A percentile compares a stretch with the other conserved stretches of the same genome.
phyloP scores from a whole-genome alignment of 2,888 invertebrate genomes.

The Rambutsinella grinnellia region DNA sequence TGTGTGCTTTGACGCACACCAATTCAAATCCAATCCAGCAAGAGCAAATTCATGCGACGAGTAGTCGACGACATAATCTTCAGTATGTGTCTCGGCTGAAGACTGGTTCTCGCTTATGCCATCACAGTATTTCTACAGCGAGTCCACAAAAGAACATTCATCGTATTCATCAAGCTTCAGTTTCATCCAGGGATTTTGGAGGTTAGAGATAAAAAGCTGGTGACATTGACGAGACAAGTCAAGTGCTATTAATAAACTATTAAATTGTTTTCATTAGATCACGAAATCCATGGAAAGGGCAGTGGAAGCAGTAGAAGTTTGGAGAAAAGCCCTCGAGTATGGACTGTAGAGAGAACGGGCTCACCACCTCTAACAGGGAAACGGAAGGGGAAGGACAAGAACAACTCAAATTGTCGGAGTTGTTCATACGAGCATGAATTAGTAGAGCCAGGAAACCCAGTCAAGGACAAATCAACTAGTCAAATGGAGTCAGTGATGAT shows the following conservation, averaged over 20 bases:
- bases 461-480: constrained; percentile 27
- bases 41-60: constrained; percentile 32
- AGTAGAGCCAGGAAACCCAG: constrained; percentile 6
- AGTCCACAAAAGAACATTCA: constrained; percentile 65
- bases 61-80: constrained; percentile 38
- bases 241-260: background rate
- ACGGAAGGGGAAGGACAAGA: constrained; percentile 18
- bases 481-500: constrained; percentile 51
- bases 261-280: constrained; percentile 29
- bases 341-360: constrained; percentile 63
- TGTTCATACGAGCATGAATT: constrained; percentile 43
- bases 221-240: background rate
- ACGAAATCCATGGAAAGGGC: constrained; percentile 36
- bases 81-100: constrained; percentile 55
- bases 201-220: constrained; percentile 19
- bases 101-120: constrained; percentile 65
- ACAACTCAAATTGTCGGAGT: constrained; percentile 23
- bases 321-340: constrained; percentile 59
- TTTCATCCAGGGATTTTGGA: constrained; percentile 40
- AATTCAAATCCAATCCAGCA: constrained; percentile 15
- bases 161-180: constrained; percentile 51
- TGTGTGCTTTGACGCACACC: constrained; percentile 5
- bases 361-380: constrained; percentile 15
- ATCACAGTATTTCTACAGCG: constrained; percentile 64
- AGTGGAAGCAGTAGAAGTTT: constrained; percentile 37